Percentiles rank a stretch among this genome's conserved stretches.
Evolutionary conservation across 1,140 invertebrate species (phyloP).

Genomic region (Solen grandis): DNA sequence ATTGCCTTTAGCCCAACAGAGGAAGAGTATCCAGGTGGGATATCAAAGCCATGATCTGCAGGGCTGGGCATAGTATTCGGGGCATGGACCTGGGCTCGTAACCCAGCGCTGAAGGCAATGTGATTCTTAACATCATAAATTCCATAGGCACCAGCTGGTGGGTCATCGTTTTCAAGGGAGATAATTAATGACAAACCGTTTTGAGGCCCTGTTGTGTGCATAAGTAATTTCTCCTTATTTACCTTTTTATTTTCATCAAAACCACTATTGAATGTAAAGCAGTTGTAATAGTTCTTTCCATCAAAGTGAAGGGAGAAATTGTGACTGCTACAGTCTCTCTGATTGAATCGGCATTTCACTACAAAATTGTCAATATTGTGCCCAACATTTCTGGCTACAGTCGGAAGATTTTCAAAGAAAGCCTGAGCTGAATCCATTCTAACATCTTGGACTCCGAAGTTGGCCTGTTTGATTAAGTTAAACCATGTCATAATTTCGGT

Average conservation of each 20-base stretch:
- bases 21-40: constrained; percentile 77
- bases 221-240: constrained; percentile 64
- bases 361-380: constrained; percentile 71
- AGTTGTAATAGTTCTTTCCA: constrained; percentile 77
- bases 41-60: constrained; percentile 77
- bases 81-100: constrained; percentile 80
- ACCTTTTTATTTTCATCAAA: constrained; percentile 55
- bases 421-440: constrained; percentile 71
- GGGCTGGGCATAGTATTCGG: constrained; percentile 80
- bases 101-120: constrained; percentile 77
- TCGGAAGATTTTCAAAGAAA: constrained; percentile 74
- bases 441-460: constrained; percentile 66
- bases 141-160: constrained; percentile 71
- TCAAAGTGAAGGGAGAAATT: constrained; percentile 75
- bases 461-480: constrained; percentile 58
- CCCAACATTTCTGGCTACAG: constrained; percentile 68
- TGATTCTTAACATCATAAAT: constrained; percentile 75
- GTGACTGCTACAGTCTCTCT: constrained; percentile 62
- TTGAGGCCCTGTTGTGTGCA: constrained; percentile 76
- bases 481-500: constrained; percentile 68
- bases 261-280: constrained; percentile 76
- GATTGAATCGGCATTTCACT: constrained; percentile 74
- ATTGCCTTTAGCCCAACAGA: constrained; percentile 75
- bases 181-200: constrained; percentile 75
- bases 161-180: constrained; percentile 76